A percentile compares a stretch with the other conserved stretches of the same genome.
These are phyloP conservation scores for Leiothrix lutea DNA, from an alignment of 2,113 vertebrate species.

Conservation along the genomic window DNA sequence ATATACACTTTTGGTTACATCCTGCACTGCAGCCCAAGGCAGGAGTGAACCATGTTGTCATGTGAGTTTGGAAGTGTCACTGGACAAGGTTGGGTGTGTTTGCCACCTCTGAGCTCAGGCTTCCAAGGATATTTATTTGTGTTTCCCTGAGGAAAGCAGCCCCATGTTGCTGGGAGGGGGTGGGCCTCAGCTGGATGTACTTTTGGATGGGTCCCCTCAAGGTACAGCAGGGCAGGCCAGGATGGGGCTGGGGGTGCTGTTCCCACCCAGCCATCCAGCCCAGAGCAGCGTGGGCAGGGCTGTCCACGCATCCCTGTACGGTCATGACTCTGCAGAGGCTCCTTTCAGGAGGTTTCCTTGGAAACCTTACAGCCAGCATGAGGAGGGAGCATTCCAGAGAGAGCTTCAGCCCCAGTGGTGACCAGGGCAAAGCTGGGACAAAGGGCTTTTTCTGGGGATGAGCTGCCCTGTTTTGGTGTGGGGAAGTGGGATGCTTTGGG, in stretches of 20 bases:
- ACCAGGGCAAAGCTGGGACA: not conserved
- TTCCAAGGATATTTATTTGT: not conserved
- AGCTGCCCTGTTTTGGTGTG: accelerated
- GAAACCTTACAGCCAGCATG: not conserved
- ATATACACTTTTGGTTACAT: too few species aligned
- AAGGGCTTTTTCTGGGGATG: not conserved
- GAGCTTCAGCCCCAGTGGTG: not conserved
- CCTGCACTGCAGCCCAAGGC: too few species aligned
- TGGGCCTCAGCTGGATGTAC: not conserved
- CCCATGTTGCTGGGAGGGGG: accelerated
- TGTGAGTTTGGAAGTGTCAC: not conserved
- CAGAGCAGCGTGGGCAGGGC: not conserved
- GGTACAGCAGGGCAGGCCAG: accelerated
- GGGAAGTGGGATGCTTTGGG: accelerated
- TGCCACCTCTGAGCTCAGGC: not conserved
- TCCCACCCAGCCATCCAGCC: accelerated
- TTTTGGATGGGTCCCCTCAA: not conserved
- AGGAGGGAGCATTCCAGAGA: not conserved
- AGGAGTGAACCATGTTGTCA: accelerated
- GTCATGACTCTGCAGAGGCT: not conserved
- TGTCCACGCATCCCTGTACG: accelerated
- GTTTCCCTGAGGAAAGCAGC: not conserved
- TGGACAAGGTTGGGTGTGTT: not conserved
- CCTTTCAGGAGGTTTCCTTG: conserved; percentile 22
- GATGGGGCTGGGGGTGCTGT: not conserved